Conservation (phyloP, 2,888 invertebrate genomes). For the Caenorhabditis afra region DNA sequence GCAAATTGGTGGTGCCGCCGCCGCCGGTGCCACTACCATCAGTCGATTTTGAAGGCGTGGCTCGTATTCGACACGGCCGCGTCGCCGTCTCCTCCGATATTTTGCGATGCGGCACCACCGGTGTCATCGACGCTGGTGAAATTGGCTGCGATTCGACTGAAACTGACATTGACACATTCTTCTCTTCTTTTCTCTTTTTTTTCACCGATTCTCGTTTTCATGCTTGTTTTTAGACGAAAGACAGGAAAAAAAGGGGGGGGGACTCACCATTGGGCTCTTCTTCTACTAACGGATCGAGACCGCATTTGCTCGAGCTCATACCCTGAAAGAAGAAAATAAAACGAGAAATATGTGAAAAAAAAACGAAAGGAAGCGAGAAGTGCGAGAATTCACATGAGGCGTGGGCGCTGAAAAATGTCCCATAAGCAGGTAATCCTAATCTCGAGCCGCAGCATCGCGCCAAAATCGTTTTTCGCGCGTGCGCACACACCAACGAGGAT, state of each 20-base stretch:
- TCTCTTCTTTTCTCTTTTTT: constrained; percentile 13
- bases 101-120: constrained; percentile 31
- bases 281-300: constrained; percentile 65
- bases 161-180: constrained; percentile 49
- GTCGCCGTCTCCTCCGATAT: constrained; percentile 44
- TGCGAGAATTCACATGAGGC: neutral
- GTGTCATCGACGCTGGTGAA: constrained; percentile 26
- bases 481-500: too few species aligned
- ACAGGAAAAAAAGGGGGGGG: neutral
- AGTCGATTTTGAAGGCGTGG: constrained; percentile 52
- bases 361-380: neutral
- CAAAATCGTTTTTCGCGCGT: too few species aligned
- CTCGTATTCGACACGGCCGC: constrained; percentile 47
- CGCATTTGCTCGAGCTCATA: constrained; percentile 59
- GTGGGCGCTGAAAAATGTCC: too few species aligned
- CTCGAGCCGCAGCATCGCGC: neutral
- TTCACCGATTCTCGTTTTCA: neutral
- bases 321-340: constrained; percentile 3
- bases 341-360: constrained; percentile 10
- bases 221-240: neutral
- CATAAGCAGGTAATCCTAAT: constrained; percentile 3
- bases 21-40: constrained; percentile 38
- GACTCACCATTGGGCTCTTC: constrained; percentile 48
- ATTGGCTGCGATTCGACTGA: constrained; percentile 52
- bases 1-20: neutral